Conservation (phyloP, 2,888 invertebrate species). For the Myopa testacea region DNA sequence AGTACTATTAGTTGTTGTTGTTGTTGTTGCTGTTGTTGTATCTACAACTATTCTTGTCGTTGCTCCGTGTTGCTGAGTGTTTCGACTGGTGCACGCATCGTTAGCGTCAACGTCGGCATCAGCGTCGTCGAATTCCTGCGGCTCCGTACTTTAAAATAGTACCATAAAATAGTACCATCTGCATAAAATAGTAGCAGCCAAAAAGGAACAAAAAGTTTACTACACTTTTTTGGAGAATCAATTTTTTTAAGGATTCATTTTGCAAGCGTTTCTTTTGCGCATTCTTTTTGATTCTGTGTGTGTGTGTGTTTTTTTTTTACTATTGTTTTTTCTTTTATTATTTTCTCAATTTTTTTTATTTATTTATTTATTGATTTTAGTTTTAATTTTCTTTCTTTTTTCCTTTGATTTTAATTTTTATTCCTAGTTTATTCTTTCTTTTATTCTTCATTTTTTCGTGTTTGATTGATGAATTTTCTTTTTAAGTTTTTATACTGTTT, state of each 20-base stretch:
- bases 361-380: background rate
- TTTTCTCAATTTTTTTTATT: background rate
- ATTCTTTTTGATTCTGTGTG: background rate
- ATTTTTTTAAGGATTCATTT: too few relatives aligned
- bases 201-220: background rate
- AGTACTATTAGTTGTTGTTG: constrained; percentile 27
- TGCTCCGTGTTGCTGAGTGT: background rate
- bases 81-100: background rate
- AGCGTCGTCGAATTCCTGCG: background rate
- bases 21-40: constrained; percentile 40
- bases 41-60: constrained; percentile 10
- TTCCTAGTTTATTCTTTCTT: background rate
- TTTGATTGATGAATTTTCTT: background rate
- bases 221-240: background rate
- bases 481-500: background rate
- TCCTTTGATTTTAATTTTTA: background rate
- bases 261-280: background rate
- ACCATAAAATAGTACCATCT: background rate
- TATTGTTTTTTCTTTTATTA: too few relatives aligned
- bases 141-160: background rate
- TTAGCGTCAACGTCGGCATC: background rate
- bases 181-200: background rate
- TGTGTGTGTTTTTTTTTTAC: background rate
- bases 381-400: background rate
- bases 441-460: background rate